phyloP scores from a whole-genome alignment of 2,113 vertebrate genomes.

The Lutjanus erythropterus region DNA sequence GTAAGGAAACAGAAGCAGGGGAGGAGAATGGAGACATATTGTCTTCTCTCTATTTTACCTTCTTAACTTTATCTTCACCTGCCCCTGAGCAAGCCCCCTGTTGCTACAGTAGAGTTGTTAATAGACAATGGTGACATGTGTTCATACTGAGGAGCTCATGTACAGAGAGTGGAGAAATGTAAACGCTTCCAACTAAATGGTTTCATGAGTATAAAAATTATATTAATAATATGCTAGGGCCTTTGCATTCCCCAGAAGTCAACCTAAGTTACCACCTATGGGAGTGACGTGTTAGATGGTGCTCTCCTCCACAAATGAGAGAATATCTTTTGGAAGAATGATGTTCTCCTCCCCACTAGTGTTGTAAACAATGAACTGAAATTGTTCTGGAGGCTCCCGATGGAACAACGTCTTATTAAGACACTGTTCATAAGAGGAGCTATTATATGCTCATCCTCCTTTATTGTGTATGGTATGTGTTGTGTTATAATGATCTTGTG shows the following conservation, averaged over 20 bases:
- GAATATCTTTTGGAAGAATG: background rate
- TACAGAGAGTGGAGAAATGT: background rate
- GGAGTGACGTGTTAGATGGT: background rate
- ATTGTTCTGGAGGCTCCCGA: background rate
- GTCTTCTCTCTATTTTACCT: background rate
- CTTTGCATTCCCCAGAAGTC: conserved; percentile 15
- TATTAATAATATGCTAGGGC: background rate
- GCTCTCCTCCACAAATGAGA: conserved; percentile 7
- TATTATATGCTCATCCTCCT: background rate
- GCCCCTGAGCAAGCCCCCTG: background rate
- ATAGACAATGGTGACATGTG: background rate
- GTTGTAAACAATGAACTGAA: background rate
- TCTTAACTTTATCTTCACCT: background rate
- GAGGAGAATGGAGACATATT: background rate
- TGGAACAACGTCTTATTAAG: background rate
- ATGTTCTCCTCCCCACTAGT: background rate
- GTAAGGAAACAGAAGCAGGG: background rate
- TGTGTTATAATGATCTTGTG: background rate
- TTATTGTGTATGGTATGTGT: background rate
- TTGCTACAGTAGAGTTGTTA: background rate
- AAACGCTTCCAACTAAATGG: too few relatives aligned
- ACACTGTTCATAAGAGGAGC: background rate
- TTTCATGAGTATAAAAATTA: background rate
- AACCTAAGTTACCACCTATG: conserved; percentile 12
- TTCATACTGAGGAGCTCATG: background rate